Conservation (phyloP, 2,888 invertebrate genomes). For the Vannuccia rotundouncinata region DNA sequence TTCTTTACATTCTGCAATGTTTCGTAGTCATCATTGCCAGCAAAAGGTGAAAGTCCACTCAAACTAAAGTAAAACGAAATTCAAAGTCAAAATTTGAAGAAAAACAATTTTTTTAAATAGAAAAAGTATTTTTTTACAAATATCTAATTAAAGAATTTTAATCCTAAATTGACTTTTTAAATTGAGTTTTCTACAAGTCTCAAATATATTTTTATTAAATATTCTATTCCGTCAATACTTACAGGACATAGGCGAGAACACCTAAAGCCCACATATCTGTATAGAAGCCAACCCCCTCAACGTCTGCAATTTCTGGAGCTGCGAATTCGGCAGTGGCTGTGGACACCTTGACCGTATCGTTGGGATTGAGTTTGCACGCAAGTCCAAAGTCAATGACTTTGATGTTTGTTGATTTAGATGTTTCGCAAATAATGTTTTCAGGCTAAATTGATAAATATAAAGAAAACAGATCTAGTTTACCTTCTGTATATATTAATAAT, state of each 20-base stretch:
- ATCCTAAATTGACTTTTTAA: background rate
- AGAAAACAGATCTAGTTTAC: no score
- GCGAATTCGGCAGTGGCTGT: conserved; percentile 99
- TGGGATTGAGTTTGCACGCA: conserved; percentile 92
- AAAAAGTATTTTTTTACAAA: background rate
- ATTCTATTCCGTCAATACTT: conserved; percentile 59
- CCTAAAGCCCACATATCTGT: conserved; percentile 99
- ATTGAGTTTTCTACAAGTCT: background rate
- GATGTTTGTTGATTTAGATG: conserved; percentile 82
- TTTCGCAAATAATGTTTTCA: conserved; percentile 99
- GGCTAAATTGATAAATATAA: no score
- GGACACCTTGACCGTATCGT: conserved; percentile 95
- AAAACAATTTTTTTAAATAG: no score
- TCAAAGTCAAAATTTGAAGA: no score
- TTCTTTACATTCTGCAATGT: conserved; percentile 95
- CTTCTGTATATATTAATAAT: no score
- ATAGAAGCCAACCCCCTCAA: conserved; percentile 97
- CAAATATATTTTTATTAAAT: background rate
- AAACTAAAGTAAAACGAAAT: conserved; percentile 65
- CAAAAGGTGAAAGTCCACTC: conserved; percentile 95
- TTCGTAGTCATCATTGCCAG: conserved; percentile 94
- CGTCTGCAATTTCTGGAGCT: conserved; percentile 95
- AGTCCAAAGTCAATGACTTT: conserved; percentile 99
- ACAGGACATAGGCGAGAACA: conserved; percentile 93
- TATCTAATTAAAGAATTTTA: background rate